A percentile compares a stretch with the other conserved stretches of the same genome.
Evolutionary conservation across 2,113 vertebrate species (phyloP).

Genomic region (Leucoraja erinaceus): DNA sequence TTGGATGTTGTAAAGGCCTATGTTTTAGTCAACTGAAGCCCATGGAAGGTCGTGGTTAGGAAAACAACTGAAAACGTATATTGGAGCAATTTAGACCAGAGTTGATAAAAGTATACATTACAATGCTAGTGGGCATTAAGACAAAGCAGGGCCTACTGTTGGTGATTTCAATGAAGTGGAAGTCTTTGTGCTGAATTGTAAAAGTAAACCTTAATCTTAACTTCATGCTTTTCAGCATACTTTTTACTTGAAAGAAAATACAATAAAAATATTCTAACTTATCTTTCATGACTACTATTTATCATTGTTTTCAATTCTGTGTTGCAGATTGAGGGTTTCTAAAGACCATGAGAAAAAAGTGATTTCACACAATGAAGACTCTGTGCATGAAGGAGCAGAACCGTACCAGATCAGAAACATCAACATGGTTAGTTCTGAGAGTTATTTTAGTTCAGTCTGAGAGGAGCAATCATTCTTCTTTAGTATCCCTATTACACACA

Average conservation of each 20-base stretch:
- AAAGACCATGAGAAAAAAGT: slow-evolving; percentile 22
- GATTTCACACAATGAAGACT: background rate
- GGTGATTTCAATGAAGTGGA: background rate
- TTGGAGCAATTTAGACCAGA: background rate
- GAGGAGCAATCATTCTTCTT: background rate
- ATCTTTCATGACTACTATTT: background rate
- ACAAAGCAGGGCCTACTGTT: background rate
- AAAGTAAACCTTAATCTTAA: background rate
- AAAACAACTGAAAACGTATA: background rate
- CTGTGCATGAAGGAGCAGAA: background rate
- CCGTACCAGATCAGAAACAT: rapidly evolving
- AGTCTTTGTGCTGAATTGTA: background rate
- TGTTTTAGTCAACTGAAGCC: background rate
- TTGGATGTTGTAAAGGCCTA: background rate
- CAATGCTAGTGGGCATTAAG: background rate
- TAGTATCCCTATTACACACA: background rate
- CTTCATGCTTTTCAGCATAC: background rate
- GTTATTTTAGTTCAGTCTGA: background rate
- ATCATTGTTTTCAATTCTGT: background rate
- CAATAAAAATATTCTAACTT: background rate
- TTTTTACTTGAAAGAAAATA: background rate
- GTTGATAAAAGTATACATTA: background rate
- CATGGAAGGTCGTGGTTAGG: background rate
- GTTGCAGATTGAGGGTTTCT: background rate
- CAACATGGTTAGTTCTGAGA: background rate